Evolutionary conservation across 2,113 vertebrate species (phyloP), one percentile per base, ranked within the genome.

Genomic region (Onychorhynchus coronatus): DNA sequence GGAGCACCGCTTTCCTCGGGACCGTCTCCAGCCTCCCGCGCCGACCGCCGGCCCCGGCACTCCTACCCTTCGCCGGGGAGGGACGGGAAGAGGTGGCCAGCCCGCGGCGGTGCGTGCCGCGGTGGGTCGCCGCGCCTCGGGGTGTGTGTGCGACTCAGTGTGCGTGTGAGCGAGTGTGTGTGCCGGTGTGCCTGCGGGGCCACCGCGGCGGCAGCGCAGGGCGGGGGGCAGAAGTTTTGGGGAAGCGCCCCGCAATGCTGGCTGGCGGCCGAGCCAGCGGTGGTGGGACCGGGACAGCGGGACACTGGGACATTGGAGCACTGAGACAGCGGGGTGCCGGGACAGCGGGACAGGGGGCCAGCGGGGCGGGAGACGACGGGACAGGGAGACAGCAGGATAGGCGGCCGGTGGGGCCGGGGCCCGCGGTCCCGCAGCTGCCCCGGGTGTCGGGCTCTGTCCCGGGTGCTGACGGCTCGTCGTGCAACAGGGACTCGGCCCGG

Each of bases 401-500:
- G 20, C 16, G 10, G 5, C 14, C 31, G 8, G 63, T 10, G 22
- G 31, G 22, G 27, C 49, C 5, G 31, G 11, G 31, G 21, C 24
- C 39, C 24, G 28, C n/a, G 24, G 66, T 55, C 30, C n/a, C 24
- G 33, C 20, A 0, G 61, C 85, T 33, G 50, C 22, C 50, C 21
- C 15, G 42, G 8, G 56, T 65, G 47, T 49, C 31, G 41, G 85
- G 93, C 82, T 70, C 98, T 98, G 98, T 98, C 98, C 97, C 75
- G 30, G 95, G 98, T 98, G 35, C 98, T 98, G 98, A 97, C 74
- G n/a, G 41, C n/a, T 68, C 47, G 5, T 3, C 35, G 53, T 53
- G 89, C 94, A 79, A 79, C 90, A 63, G 77, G 74, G 70, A 73
- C 66, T 39, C 12, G 22, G 52, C 56, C 46, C 77, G 70, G 66